These are phyloP conservation scores for Slavum lentiscoides DNA, from an alignment of 2,888 invertebrate genomes.

Conservation along the genomic window DNA sequence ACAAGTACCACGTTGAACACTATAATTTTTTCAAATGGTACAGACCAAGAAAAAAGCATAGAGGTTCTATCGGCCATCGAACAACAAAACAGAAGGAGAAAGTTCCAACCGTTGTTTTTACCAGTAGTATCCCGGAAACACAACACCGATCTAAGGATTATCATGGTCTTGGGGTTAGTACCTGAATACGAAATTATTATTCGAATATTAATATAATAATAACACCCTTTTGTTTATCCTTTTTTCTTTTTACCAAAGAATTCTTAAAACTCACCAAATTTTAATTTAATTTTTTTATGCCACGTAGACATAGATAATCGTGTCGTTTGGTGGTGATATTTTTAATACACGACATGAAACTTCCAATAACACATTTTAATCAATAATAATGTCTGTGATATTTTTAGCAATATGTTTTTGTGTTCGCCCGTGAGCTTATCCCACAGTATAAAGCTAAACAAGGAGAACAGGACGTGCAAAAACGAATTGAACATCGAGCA, in stretches of 20 bases:
- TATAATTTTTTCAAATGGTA: not conserved
- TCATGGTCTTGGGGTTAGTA: not conserved
- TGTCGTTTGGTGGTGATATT: no score
- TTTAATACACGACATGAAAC: no score
- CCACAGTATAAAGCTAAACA: not conserved
- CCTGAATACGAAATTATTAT: not conserved
- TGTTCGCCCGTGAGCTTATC: not conserved
- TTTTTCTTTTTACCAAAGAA: no score
- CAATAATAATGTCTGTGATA: not conserved
- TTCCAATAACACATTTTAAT: not conserved
- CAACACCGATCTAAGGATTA: not conserved
- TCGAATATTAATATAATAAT: no score
- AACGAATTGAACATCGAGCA: not conserved
- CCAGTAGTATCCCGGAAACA: not conserved
- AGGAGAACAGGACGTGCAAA: not conserved
- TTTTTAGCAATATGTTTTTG: not conserved
- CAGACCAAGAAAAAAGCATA: not conserved
- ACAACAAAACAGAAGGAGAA: not conserved
- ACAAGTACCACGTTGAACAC: not conserved
- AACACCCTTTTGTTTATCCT: no score
- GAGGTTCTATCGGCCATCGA: not conserved
- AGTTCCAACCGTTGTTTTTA: not conserved
- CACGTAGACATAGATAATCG: no score
- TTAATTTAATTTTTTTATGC: no score
- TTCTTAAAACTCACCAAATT: no score